Percentiles rank a stretch among this genome's conserved stretches.
phyloP scores from a whole-genome alignment of 2,113 vertebrate genomes.

The Addax nasomaculatus region DNA sequence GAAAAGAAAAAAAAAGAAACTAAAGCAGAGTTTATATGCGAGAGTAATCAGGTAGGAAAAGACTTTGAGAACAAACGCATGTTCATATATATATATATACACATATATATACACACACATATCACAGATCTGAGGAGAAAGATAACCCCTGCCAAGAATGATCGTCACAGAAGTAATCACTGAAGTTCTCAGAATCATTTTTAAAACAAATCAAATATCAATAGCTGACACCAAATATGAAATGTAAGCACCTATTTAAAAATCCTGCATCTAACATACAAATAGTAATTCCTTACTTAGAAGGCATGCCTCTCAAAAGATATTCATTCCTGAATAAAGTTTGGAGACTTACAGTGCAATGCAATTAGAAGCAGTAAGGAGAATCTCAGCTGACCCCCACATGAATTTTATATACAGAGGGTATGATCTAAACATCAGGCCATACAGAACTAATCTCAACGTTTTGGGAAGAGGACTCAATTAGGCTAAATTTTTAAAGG shows the following conservation, averaged over 20 bases:
- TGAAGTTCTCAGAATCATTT: neutral
- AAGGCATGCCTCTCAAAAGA: neutral
- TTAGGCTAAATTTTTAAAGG: neutral
- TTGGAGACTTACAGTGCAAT: neutral
- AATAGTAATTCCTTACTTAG: neutral
- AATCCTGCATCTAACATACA: neutral
- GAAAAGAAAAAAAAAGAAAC: neutral
- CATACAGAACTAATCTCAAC: neutral
- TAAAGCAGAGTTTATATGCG: neutral
- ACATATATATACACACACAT: neutral
- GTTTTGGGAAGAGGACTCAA: neutral
- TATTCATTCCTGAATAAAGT: neutral
- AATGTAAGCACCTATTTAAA: neutral
- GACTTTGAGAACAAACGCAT: conserved; percentile 59
- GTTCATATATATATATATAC: neutral
- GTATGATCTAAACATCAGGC: neutral
- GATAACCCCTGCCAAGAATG: neutral
- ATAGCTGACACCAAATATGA: neutral
- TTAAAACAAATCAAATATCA: neutral
- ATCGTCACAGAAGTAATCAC: neutral
- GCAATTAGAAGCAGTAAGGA: neutral
- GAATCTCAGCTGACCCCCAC: neutral
- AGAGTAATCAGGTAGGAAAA: neutral
- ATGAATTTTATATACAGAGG: neutral
- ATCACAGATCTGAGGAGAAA: neutral